A percentile compares a stretch with the other conserved stretches of the same genome.
Evolutionary conservation across 2,888 invertebrate genomes (phyloP).

Genomic region (Hypomecis punctinalis): DNA sequence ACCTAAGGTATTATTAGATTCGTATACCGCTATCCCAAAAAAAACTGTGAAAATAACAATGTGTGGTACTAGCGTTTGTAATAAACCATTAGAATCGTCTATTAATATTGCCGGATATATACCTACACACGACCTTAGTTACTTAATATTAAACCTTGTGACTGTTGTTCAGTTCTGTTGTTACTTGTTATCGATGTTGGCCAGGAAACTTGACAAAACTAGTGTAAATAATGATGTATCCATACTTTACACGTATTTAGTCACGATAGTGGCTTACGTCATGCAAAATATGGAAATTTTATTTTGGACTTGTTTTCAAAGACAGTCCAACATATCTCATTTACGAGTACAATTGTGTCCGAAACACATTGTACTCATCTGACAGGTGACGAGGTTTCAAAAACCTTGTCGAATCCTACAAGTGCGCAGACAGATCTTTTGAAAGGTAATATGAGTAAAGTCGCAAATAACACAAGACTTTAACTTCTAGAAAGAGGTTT

Average conservation of each 20-base stretch:
- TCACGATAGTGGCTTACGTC: conserved; percentile 64
- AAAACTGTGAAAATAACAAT: no score
- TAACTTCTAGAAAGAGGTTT: conserved; percentile 22
- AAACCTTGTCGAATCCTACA: conserved; percentile 49
- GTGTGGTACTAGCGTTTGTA: no score
- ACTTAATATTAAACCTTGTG: conserved; percentile 35
- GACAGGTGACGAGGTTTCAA: conserved; percentile 50
- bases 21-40: no score
- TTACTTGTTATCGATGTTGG: conserved; percentile 37
- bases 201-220: conserved; percentile 54
- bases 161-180: conserved; percentile 18
- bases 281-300: conserved; percentile 47
- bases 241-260: conserved; percentile 48
- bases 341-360: conserved; percentile 62
- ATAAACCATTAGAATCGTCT: no score
- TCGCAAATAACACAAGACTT: conserved; percentile 7
- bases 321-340: conserved; percentile 59
- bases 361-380: conserved; percentile 64
- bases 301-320: conserved; percentile 64
- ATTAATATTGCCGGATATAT: no score
- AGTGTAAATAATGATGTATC: conserved; percentile 52
- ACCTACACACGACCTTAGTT: conserved; percentile 18
- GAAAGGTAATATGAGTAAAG: conserved; percentile 17
- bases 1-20: no score
- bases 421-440: conserved; percentile 36